A percentile compares a stretch with the other conserved stretches of the same genome.
Evolutionary conservation across 2,113 vertebrate genomes (phyloP).

Genomic region (Callorhinus ursinus): DNA sequence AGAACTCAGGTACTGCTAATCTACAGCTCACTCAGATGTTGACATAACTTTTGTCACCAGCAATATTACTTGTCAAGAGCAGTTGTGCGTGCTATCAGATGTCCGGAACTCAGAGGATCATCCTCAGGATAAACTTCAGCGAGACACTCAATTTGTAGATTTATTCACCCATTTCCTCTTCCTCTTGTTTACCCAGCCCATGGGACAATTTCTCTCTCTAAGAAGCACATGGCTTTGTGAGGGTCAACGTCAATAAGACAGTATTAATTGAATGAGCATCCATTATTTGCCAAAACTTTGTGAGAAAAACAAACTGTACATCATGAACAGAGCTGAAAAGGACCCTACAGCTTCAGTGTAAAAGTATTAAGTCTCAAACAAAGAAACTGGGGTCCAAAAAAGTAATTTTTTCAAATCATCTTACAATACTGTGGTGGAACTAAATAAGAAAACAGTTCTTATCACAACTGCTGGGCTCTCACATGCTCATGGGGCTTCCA

Average conservation of each 20-base stretch:
- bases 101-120: neutral
- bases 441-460: conserved; percentile 10
- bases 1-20: conserved; percentile 19
- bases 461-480: neutral
- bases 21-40: conserved; percentile 41
- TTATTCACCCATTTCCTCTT: conserved; percentile 50
- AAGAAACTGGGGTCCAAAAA: conserved; percentile 23
- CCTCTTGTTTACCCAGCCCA: neutral
- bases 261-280: conserved; percentile 41
- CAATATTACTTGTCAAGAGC: conserved; percentile 49
- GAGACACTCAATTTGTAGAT: conserved; percentile 35
- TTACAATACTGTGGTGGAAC: neutral
- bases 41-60: conserved; percentile 63
- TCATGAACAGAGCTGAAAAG: conserved; percentile 21
- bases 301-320: conserved; percentile 31
- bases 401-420: conserved; percentile 8
- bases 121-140: neutral
- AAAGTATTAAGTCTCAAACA: neutral
- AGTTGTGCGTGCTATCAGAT: conserved; percentile 2
- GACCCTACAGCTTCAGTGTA: neutral
- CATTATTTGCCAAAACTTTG: conserved; percentile 40
- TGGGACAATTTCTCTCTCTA: neutral
- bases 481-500: neutral
- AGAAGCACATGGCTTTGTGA: conserved; percentile 40
- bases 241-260: neutral